Conservation (phyloP, 1,140 invertebrate genomes). For the Lasioglossum albipes region DNA sequence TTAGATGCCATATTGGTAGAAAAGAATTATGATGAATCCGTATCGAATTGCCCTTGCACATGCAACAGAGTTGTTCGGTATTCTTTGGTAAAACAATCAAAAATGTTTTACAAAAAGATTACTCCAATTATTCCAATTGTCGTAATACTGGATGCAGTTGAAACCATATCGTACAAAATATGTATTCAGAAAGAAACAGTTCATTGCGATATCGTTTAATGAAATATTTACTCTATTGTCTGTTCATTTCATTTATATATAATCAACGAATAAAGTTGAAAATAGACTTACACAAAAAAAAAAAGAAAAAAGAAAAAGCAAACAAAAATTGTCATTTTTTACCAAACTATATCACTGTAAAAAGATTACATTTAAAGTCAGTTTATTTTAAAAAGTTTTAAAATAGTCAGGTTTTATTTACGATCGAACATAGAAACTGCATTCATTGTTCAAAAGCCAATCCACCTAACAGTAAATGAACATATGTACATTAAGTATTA, state of each 20-base stretch:
- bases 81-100: slow-evolving; percentile 50
- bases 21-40: slow-evolving; percentile 35
- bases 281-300: neutral
- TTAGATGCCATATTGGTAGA: slow-evolving; percentile 45
- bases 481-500: slow-evolving; percentile 45
- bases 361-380: slow-evolving; percentile 31
- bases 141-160: slow-evolving; percentile 35
- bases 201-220: slow-evolving; percentile 12
- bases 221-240: slow-evolving; percentile 44
- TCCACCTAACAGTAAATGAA: slow-evolving; percentile 48
- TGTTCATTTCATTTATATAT: slow-evolving; percentile 27
- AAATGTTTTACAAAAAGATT: slow-evolving; percentile 42
- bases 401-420: slow-evolving; percentile 34
- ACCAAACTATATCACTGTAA: slow-evolving; percentile 34
- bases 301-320: neutral
- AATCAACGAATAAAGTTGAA: slow-evolving; percentile 20
- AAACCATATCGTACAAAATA: slow-evolving; percentile 35
- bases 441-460: slow-evolving; percentile 35
- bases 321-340: slow-evolving; percentile 3
- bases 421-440: slow-evolving; percentile 35
- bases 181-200: slow-evolving; percentile 22
- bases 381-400: slow-evolving; percentile 30
- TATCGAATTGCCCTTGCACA: slow-evolving; percentile 21
- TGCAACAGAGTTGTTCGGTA: slow-evolving; percentile 43
- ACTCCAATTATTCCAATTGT: slow-evolving; percentile 33